Evolutionary conservation across 2,888 invertebrate genomes (phyloP), one percentile per base, ranked within the genome.

Genomic region (Eupelmus urozonus): DNA sequence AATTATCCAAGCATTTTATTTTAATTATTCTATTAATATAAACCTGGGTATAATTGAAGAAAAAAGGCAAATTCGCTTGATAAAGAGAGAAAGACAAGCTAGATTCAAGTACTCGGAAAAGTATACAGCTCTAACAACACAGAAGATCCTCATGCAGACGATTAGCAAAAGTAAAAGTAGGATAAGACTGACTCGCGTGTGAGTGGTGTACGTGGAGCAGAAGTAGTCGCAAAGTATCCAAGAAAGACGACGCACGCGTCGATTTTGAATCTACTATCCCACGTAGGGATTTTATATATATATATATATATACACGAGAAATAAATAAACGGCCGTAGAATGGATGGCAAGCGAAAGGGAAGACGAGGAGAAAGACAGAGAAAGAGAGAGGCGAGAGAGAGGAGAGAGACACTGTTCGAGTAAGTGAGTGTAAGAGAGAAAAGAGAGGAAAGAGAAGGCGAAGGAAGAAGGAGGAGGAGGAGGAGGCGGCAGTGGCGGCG

Each of bases 401-500:
- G 51, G 34, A 49, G 25, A 78, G 77, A 49, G 76, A 67, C 73
- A 69, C 74, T 78, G 79, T 75, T 80, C 18, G 29, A 45, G 55
- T 45, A 34, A 73, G 63, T 18, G 57, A 62, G 72, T 20, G 53
- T 23, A n/a, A 65, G 29, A 67, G 55, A 55, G 63, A 25, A 18
- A 29, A 18, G 20, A 34, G 20, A 23, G 29, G 27, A n/a, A n/a
- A 20, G 13, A 59, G 42, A 16, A 23, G 55, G 42, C 7, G 18
- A 40, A 20, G 40, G 78, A 77, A 59, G 55, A 75, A 45, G 59
- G 16, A 25, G 27, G 70, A 18, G 18, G 27, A 20, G n/a, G 80
- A n/a, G 70, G 70, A 72, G 77, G 81, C 77, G 81, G 73, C 49
- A 73, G 69, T 59, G 76, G 78, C 76, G 81, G 76, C 76, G 81